Evolutionary conservation across 2,888 invertebrate genomes (phyloP).

Genomic region (Sympetrum striolatum): DNA sequence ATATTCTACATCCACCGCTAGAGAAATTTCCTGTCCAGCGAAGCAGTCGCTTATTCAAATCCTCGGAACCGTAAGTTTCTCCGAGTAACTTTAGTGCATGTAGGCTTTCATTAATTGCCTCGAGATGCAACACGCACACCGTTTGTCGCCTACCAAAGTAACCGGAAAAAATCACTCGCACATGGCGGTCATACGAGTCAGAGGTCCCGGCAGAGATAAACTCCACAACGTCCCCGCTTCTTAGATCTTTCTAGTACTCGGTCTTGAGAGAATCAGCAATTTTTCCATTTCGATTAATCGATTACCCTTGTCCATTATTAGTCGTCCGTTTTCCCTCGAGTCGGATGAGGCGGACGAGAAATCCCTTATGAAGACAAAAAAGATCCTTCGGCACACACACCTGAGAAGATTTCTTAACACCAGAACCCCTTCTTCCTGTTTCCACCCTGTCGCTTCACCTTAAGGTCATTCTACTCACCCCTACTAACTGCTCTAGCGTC

Average conservation of each 20-base stretch:
- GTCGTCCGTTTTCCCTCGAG: not conserved
- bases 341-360: not conserved
- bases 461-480: not conserved
- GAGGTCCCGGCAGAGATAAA: not conserved
- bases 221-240: not conserved
- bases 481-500: not conserved
- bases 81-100: too few species aligned
- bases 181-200: not conserved
- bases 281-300: not conserved
- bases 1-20: too few species aligned
- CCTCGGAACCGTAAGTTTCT: too few species aligned
- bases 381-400: constrained; percentile 10
- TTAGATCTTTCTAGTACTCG: too few species aligned
- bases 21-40: too few species aligned
- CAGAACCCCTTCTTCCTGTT: constrained; percentile 29
- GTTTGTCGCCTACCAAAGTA: too few species aligned
- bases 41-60: too few species aligned
- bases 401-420: constrained; percentile 38
- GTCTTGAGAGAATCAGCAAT: too few species aligned
- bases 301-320: not conserved
- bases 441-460: constrained; percentile 31
- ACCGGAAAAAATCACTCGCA: not conserved
- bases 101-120: too few species aligned
- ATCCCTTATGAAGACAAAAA: constrained; percentile 29
- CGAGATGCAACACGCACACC: too few species aligned